Conservation (phyloP, 2,888 invertebrate species). For the Holacanthella duospinosa region DNA sequence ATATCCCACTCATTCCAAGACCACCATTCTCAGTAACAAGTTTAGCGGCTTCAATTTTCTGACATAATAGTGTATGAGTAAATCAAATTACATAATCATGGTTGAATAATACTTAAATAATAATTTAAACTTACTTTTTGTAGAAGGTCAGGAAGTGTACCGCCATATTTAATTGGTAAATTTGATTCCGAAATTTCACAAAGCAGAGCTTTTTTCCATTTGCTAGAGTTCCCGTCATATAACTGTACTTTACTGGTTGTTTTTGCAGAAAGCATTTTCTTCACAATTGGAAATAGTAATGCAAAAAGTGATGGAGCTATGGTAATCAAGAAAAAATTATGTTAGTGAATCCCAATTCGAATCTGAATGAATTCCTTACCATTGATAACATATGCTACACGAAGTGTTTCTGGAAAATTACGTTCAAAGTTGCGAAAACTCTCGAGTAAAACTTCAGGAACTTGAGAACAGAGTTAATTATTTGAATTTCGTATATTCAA, state of each 20-base stretch:
- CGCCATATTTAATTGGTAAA: constrained; percentile 6
- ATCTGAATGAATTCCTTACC: not conserved
- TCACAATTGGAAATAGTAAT: constrained; percentile 14
- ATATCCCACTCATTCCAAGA: not conserved
- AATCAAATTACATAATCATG: not conserved
- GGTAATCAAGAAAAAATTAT: not conserved
- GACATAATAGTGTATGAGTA: not conserved
- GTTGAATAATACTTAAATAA: not conserved
- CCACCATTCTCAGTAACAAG: not conserved
- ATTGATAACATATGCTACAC: constrained; percentile 9
- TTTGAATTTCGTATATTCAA: too few relatives aligned
- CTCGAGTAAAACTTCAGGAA: constrained; percentile 5
- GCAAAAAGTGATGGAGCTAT: constrained; percentile 17
- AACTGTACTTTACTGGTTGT: constrained; percentile 14
- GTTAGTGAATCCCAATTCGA: not conserved
- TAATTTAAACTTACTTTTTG: not conserved
- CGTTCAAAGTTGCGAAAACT: constrained; percentile 7
- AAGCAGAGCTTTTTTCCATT: constrained; percentile 13
- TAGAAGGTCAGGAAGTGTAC: not conserved
- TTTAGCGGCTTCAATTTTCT: constrained; percentile 3
- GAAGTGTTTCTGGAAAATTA: constrained; percentile 6
- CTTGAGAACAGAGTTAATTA: not conserved
- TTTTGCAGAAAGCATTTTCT: constrained; percentile 14
- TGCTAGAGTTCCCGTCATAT: constrained; percentile 5
- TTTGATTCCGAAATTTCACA: constrained; percentile 11